phyloP scores from a whole-genome alignment of 2,797 vertebrate species.

The Betta splendens region DNA sequence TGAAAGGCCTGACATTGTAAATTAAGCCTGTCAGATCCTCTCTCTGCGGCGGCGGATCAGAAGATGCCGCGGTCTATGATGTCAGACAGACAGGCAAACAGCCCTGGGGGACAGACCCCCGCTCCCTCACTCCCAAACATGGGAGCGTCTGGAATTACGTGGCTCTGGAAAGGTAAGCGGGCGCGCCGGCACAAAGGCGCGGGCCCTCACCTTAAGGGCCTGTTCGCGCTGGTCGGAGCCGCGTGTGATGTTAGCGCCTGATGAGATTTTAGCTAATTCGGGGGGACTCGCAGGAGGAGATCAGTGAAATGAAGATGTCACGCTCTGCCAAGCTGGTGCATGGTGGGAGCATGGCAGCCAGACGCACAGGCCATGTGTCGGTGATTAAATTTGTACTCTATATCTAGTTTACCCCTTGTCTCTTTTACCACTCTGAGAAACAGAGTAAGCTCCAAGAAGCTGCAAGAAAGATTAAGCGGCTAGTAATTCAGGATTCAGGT shows the following conservation, averaged over 20 bases:
- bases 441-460: conserved; percentile 42
- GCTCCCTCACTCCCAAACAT: conserved; percentile 63
- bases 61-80: conserved; percentile 81
- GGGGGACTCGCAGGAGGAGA: conserved; percentile 37
- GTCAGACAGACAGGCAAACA: conserved; percentile 82
- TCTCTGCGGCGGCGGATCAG: conserved; percentile 79
- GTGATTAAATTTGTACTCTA: conserved; percentile 48
- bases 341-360: conserved; percentile 52
- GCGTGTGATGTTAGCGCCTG: conserved; percentile 49
- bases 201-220: conserved; percentile 60
- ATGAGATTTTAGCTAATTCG: conserved; percentile 65
- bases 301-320: conserved; percentile 56
- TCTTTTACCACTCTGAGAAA: conserved; percentile 31
- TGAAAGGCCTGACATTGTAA: conserved; percentile 85
- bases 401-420: conserved; percentile 30
- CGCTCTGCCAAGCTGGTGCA: conserved; percentile 48
- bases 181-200: conserved; percentile 17
- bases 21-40: conserved; percentile 86
- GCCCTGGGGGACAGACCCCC: conserved; percentile 76
- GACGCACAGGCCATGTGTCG: conserved; percentile 42
- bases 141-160: conserved; percentile 62
- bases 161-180: conserved; percentile 63
- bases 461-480: conserved; percentile 45
- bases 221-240: conserved; percentile 33
- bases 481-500: no score